Base-by-base conservation (phyloP, 2,797 vertebrate genomes). In the Rhabdophis nuchalis region DNA sequence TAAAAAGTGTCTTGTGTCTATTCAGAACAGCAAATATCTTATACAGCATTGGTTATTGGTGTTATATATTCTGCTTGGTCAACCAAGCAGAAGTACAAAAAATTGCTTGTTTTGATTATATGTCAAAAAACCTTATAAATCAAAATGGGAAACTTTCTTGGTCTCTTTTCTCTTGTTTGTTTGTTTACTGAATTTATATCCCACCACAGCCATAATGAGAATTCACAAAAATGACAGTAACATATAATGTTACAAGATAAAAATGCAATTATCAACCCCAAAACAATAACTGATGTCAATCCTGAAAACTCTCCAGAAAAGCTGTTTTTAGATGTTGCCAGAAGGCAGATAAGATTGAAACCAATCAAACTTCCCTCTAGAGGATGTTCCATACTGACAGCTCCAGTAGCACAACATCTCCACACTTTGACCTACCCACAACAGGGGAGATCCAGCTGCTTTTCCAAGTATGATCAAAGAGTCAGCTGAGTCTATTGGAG, bases 1-100 rank as follows among this genome's bases (percentile, higher is more conserved):
- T 95, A 95, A 95, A 95, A 93, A 93, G 32, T 57, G 68, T 0
- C 93, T 95, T 93, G 91, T 90, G 92, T 93, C 92, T 54, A 90
- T 25, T 90, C 60, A 23, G 29, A n/a, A 4, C 53, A 91, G 93
- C 91, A 95, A 95, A 93, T 92, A 91, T 90, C 94, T 89, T 32
- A 89, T 93, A 9, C 4, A 27, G 72, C 23, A 64, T 87, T 87
- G 52, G 88, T 68, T 87, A 61, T 89, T 18, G 36, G 54, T 94
- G 77, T 85, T 56, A 50, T 58, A 92, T 64, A 46, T 9, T 2
- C 5, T 0, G 1, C 85, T 32, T 0, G 91, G 87, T 89, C 64
- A 14, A 85, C 92, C 54, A 32, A 56, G 60, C 90, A 89, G 88
- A 77, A 88, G 61, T 25, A 86, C 4, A 68, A 54, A 87, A 72